phyloP scores from a whole-genome alignment of 1,140 invertebrate species.

The Lepidurus arcticus region DNA sequence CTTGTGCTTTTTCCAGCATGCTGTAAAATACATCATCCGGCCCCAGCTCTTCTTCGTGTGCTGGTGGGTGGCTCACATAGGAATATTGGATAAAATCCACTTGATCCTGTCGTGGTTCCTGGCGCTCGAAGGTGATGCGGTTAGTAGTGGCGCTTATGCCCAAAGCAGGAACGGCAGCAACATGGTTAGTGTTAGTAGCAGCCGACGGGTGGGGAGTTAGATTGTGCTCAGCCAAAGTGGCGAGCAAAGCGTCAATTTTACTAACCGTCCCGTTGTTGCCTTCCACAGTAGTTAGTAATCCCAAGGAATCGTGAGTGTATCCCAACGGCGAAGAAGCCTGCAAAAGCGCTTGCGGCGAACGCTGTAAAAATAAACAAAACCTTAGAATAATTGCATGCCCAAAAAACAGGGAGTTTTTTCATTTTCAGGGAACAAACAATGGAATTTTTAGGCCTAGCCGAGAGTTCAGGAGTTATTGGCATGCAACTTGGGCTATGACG shows the following conservation, averaged over 20 bases:
- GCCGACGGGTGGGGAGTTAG: neutral
- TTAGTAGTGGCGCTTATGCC: neutral
- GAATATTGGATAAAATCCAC: neutral
- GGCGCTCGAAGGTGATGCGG: neutral
- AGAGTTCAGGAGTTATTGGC: neutral
- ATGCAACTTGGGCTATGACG: neutral
- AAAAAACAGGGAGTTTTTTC: neutral
- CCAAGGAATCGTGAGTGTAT: constrained; percentile 3
- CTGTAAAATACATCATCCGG: neutral
- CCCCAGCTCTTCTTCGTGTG: neutral
- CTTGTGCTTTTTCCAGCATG: neutral
- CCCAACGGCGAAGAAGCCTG: neutral
- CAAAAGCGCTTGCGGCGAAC: constrained; percentile 17
- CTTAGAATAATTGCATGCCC: neutral
- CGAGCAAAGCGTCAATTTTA: constrained; percentile 11
- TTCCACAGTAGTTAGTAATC: constrained; percentile 13
- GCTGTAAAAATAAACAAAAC: neutral
- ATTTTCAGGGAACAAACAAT: neutral
- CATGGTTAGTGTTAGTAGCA: constrained; percentile 16
- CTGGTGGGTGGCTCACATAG: neutral
- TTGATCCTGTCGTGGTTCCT: neutral
- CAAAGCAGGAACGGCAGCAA: neutral
- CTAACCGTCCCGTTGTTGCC: constrained; percentile 12
- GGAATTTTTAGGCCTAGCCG: too few relatives aligned
- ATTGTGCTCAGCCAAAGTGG: neutral